Evolutionary conservation across 2,888 invertebrate species (phyloP).

Genomic region (Drosophila cognata): DNA sequence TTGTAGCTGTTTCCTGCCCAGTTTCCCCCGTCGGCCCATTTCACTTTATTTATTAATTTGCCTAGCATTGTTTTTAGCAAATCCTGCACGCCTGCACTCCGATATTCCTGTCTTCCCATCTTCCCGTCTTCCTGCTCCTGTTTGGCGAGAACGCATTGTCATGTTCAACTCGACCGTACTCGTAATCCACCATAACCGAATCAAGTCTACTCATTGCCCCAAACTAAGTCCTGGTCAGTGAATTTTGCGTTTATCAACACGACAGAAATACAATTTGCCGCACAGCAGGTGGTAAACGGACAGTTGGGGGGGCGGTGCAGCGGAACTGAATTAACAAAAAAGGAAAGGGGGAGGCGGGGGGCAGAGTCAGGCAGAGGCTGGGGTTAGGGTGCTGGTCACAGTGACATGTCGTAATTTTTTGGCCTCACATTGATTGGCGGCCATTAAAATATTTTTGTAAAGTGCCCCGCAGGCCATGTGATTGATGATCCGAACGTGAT

Average conservation of each 20-base stretch:
- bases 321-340: background rate
- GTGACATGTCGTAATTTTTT: conserved; percentile 63
- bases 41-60: conserved; percentile 71
- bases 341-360: background rate
- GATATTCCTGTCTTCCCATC: background rate
- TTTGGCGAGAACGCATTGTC: conserved; percentile 33
- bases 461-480: conserved; percentile 61
- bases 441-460: conserved; percentile 64
- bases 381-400: conserved; percentile 23
- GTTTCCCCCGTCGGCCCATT: conserved; percentile 3
- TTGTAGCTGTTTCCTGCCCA: conserved; percentile 13
- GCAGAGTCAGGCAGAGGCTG: background rate
- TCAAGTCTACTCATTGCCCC: conserved; percentile 11
- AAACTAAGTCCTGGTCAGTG: conserved; percentile 19
- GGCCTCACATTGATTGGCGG: conserved; percentile 70
- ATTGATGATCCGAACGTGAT: conserved; percentile 70
- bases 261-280: conserved; percentile 60
- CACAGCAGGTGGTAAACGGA: conserved; percentile 68
- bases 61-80: conserved; percentile 52
- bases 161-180: conserved; percentile 31
- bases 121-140: background rate
- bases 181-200: conserved; percentile 30
- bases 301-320: background rate
- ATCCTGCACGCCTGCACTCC: background rate
- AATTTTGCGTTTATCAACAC: conserved; percentile 59